Evolutionary conservation across 2,797 vertebrate species (phyloP), one percentile per base, ranked within the genome.

Genomic region (Parauchenoglanis ngamensis): DNA sequence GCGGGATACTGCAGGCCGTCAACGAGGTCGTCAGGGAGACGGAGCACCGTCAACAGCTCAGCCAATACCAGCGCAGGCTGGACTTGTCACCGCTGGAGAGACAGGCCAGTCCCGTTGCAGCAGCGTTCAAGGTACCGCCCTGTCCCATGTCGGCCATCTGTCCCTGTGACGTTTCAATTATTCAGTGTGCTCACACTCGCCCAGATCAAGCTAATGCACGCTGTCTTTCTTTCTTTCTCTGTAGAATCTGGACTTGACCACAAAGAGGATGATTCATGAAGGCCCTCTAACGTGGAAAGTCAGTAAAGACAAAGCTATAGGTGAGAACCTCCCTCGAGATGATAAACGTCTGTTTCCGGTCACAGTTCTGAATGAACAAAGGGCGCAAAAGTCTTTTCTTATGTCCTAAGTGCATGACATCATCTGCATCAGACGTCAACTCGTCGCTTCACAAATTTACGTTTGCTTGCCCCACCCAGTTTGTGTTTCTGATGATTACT

Each of bases 291-390:
- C 94, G 0, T 99, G 98, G 98, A 96, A 96, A 90, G 92, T 98
- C 91, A 95, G 94, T 94, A 99, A 97, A 93, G 98, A 99, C 25
- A 99, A 99, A 93, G 96, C 96, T 7, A 93, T 99, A 81, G 98
- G 98, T 99, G 85, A 0, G 96, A 87, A 7, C 61, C 21, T 19
- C 12, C 72, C 49, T 25, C 1, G 12, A 59, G 2, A 61, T 19
- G 23, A 21, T 28, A 19, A 31, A 15, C n/a, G 0, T n/a, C 7
- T 6, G 15, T 2, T 44, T 49, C 49, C 0, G 7, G 2, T 54
- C 17, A 25, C 10, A 11, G 2, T 46, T 49, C 5, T 25, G 40
- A 75, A n/a, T 3, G 7, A 40, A 46, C 28, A 67, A 67, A 28
- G 25, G 28, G 35, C 19, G 7, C 68, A 19, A 21, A 70, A 40